Conservation (phyloP, 2,113 vertebrate species). For the Boulengeromyrus knoepffleri region DNA sequence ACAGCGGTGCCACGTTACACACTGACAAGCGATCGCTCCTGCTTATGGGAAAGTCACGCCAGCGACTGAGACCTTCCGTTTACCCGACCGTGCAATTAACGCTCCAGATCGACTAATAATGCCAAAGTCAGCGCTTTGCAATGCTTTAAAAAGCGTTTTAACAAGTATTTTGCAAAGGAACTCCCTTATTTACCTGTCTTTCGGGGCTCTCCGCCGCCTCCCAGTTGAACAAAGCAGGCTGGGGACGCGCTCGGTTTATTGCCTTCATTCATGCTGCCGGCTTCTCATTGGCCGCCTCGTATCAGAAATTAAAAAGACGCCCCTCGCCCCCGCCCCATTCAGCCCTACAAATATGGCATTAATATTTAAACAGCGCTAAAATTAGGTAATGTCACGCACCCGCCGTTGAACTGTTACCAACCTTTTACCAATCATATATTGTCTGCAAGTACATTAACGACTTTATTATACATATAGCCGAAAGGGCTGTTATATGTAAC, state of each 20-base stretch:
- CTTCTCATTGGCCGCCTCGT: background rate
- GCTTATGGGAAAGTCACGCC: background rate
- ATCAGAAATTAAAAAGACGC: background rate
- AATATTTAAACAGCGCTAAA: slow-evolving; percentile 3
- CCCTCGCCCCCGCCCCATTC: background rate
- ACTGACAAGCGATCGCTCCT: background rate
- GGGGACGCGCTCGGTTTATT: background rate
- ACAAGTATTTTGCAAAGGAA: background rate
- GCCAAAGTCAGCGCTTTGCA: background rate
- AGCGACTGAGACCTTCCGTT: background rate
- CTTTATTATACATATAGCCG: background rate
- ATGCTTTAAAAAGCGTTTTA: background rate
- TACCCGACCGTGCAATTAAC: background rate
- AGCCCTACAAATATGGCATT: background rate
- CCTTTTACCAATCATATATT: background rate
- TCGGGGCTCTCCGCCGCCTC: background rate
- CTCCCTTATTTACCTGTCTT: background rate
- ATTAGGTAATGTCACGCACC: background rate
- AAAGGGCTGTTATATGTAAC: background rate
- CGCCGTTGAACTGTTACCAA: background rate
- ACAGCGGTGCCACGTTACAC: background rate
- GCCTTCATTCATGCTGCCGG: slow-evolving; percentile 8
- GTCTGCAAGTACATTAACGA: background rate
- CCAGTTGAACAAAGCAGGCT: slow-evolving; percentile 8
- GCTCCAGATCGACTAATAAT: background rate